Evolutionary conservation across 2,888 invertebrate species (phyloP).

Genomic region (Cantharis nigra): DNA sequence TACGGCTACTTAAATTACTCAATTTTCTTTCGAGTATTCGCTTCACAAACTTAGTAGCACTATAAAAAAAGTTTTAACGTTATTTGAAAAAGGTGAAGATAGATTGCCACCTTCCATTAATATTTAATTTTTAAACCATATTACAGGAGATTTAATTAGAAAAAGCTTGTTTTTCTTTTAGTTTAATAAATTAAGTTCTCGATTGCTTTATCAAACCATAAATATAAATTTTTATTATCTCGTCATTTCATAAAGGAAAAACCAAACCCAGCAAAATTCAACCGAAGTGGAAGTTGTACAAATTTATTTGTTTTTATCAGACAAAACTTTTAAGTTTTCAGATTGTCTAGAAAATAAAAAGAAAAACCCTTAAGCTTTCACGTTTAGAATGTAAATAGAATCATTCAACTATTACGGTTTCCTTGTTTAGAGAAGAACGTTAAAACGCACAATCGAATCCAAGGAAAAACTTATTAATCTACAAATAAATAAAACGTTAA

Average conservation of each 20-base stretch:
- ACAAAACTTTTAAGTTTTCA: slow-evolving; percentile 3
- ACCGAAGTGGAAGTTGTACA: background rate
- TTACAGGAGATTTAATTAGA: background rate
- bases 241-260: background rate
- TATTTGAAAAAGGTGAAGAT: slow-evolving; percentile 11
- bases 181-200: background rate
- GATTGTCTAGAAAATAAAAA: slow-evolving; percentile 2
- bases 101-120: slow-evolving; percentile 5
- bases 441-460: background rate
- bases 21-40: slow-evolving; percentile 14
- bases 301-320: slow-evolving; percentile 1
- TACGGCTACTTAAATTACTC: slow-evolving; percentile 20
- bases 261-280: background rate
- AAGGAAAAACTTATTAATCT: background rate
- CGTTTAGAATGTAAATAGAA: slow-evolving; percentile 9
- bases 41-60: slow-evolving; percentile 13
- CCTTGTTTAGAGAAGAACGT: background rate
- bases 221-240: background rate
- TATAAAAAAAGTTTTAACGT: slow-evolving; percentile 15
- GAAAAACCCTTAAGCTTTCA: slow-evolving; percentile 7
- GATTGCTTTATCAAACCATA: background rate
- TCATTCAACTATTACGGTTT: slow-evolving; percentile 9
- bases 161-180: background rate
- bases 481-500: background rate
- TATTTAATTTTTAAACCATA: background rate